These are phyloP conservation scores for Lysiphlebus fabarum DNA, from an alignment of 1,140 invertebrate genomes.

Conservation along the genomic window DNA sequence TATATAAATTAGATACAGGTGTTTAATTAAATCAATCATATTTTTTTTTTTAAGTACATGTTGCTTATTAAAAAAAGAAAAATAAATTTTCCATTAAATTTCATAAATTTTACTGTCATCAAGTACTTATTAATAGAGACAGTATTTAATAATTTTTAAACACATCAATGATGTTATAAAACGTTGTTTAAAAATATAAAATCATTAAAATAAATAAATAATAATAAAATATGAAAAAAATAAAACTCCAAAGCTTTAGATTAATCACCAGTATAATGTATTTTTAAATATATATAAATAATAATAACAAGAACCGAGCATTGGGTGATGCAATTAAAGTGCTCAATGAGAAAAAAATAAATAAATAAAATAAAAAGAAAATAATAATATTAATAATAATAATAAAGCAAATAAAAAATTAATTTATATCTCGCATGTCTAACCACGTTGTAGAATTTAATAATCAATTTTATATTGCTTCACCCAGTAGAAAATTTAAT, in stretches of 20 bases:
- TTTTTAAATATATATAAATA: slow-evolving; percentile 32
- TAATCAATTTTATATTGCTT: slow-evolving; percentile 28
- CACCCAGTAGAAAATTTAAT: slow-evolving; percentile 32
- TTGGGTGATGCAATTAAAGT: slow-evolving; percentile 32
- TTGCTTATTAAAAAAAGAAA: too few relatives aligned
- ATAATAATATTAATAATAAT: slow-evolving; percentile 6
- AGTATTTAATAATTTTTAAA: slow-evolving; percentile 16
- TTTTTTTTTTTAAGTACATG: too few relatives aligned
- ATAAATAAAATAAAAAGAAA: not conserved
- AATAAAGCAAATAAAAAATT: slow-evolving; percentile 19
- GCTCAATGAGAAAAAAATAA: slow-evolving; percentile 13
- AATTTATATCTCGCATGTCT: slow-evolving; percentile 17
- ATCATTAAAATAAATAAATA: too few relatives aligned
- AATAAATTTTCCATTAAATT: too few relatives aligned
- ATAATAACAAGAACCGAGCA: slow-evolving; percentile 3
- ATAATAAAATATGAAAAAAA: slow-evolving; percentile 37
- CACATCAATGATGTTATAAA: not conserved
- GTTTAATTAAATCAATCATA: too few relatives aligned
- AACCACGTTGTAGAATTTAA: slow-evolving; percentile 9
- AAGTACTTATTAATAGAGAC: not conserved
- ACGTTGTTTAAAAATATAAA: slow-evolving; percentile 4
- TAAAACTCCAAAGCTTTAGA: slow-evolving; percentile 52
- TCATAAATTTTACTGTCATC: too few relatives aligned
- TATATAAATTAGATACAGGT: too few relatives aligned
- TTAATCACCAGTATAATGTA: slow-evolving; percentile 44